These are phyloP conservation scores for Pseudochromis fuscus DNA, from an alignment of 2,797 vertebrate species.

Conservation along the genomic window DNA sequence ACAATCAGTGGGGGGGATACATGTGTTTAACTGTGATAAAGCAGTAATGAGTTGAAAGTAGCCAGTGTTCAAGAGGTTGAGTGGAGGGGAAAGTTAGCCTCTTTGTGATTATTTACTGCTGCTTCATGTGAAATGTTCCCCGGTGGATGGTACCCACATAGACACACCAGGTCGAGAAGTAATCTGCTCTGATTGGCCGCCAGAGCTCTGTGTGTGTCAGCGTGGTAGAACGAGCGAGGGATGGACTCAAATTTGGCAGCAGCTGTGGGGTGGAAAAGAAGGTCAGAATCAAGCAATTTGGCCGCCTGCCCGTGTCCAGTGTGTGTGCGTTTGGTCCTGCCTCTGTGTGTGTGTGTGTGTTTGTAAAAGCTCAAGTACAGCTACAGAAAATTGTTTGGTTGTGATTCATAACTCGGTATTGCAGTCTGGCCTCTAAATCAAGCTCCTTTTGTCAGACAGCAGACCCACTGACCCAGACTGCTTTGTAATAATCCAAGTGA, in stretches of 20 bases:
- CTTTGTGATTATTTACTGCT: slow-evolving; percentile 58
- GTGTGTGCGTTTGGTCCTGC: slow-evolving; percentile 14
- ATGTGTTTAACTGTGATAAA: slow-evolving; percentile 67
- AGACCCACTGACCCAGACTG: slow-evolving; percentile 51
- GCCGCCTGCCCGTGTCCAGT: slow-evolving; percentile 46
- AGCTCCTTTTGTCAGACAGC: slow-evolving; percentile 24
- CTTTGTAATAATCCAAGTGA: slow-evolving; percentile 27
- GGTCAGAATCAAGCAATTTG: slow-evolving; percentile 74
- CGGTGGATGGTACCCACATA: slow-evolving; percentile 44
- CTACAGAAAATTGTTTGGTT: slow-evolving; percentile 58
- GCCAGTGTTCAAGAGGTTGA: slow-evolving; percentile 31
- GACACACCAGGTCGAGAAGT: slow-evolving; percentile 48
- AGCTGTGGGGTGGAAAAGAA: slow-evolving; percentile 77
- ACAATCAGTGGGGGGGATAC: neutral
- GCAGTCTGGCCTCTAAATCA: slow-evolving; percentile 42
- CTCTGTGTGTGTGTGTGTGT: slow-evolving; percentile 29
- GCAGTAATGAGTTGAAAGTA: slow-evolving; percentile 33
- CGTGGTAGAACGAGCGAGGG: slow-evolving; percentile 53
- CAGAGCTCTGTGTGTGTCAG: slow-evolving; percentile 35
- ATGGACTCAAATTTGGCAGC: slow-evolving; percentile 75
- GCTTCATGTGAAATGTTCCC: slow-evolving; percentile 52
- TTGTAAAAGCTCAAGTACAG: slow-evolving; percentile 41
- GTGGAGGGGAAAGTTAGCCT: slow-evolving; percentile 14
- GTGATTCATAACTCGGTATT: slow-evolving; percentile 46
- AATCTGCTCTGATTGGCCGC: slow-evolving; percentile 57